Conservation (phyloP, 92 coral and sea anemone genomes). For the Phenganax marumi region DNA sequence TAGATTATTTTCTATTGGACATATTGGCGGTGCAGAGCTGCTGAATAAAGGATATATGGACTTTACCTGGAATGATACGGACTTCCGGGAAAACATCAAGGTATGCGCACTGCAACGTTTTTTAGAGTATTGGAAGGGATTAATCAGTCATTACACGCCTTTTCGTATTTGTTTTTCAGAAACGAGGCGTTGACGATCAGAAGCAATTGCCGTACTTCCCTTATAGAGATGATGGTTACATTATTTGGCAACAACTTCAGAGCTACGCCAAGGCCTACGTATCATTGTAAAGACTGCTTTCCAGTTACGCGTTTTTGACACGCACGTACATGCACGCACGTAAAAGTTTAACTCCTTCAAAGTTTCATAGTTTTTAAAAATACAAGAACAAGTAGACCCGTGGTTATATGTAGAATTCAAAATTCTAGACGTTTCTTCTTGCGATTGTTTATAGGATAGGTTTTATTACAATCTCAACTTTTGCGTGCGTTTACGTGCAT, state of each 20-base stretch:
- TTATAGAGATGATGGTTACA: slow-evolving; percentile 74
- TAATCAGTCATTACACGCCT: background rate
- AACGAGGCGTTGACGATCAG: slow-evolving; percentile 67
- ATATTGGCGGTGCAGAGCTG: slow-evolving; percentile 69
- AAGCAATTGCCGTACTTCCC: slow-evolving; percentile 66
- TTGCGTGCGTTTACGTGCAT: no score
- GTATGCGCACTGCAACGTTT: background rate
- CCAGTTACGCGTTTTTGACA: no score
- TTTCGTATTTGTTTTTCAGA: slow-evolving; percentile 29
- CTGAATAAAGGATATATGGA: slow-evolving; percentile 67
- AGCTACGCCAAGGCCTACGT: slow-evolving; percentile 60
- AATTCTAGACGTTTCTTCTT: background rate
- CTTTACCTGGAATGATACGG: slow-evolving; percentile 77
- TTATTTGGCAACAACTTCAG: slow-evolving; percentile 53
- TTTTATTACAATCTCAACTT: no score
- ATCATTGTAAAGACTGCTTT: slow-evolving; percentile 65
- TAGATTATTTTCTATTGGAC: slow-evolving; percentile 82
- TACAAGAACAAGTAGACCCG: no score
- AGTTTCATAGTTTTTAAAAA: no score
- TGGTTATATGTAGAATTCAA: no score
- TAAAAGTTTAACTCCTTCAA: no score
- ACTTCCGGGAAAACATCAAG: slow-evolving; percentile 74
- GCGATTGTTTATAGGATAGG: background rate
- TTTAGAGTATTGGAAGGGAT: no score
- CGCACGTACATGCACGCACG: no score